Conservation (phyloP, 2,888 invertebrate species). For the Rhamphomyia laevipes region DNA sequence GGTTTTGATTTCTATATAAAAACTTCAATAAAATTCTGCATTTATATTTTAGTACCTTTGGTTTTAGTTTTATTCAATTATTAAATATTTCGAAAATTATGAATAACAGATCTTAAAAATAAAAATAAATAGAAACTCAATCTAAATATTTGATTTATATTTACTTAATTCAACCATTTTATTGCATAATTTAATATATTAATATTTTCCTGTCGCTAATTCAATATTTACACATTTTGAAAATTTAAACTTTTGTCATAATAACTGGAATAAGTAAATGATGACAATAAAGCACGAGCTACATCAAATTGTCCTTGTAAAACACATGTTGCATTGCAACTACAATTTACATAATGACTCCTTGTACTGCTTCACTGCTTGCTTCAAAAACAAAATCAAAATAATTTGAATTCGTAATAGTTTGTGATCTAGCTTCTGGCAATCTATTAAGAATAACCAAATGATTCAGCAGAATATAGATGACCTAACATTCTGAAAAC, state of each 20-base stretch:
- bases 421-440: conserved; percentile 68
- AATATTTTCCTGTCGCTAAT: conserved; percentile 31
- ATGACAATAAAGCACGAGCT: conserved; percentile 30
- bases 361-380: no score
- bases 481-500: conserved; percentile 63
- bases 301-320: conserved; percentile 62
- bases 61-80: no score
- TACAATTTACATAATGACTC: no score
- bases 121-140: no score
- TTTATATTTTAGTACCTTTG: no score
- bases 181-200: background rate
- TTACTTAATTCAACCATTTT: no score
- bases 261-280: conserved; percentile 32
- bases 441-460: conserved; percentile 69
- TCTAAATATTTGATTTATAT: no score
- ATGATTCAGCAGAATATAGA: conserved; percentile 80
- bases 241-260: conserved; percentile 23
- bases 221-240: conserved; percentile 46
- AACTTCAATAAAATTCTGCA: no score
- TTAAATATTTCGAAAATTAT: no score
- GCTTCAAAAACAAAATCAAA: conserved; percentile 41
- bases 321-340: no score
- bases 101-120: no score
- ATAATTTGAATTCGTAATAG: conserved; percentile 46
- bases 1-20: no score